Evolutionary conservation across 2,888 invertebrate species (phyloP), one percentile per base, ranked within the genome.

Genomic region (Eristalis arbustorum): DNA sequence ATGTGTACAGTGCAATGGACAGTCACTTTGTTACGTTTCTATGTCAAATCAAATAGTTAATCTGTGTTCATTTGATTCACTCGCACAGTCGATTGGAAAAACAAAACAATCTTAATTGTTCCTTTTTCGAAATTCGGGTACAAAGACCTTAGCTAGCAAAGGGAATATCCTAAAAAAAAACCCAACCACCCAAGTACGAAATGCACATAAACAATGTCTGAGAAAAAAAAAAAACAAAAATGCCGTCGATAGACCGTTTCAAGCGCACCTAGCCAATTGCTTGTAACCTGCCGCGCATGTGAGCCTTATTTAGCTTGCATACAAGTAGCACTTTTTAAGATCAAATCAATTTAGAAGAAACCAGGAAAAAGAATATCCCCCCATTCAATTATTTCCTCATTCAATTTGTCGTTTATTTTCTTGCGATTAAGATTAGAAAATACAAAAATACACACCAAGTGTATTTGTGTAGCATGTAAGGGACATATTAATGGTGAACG

Each of bases 271-370:
- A 82, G 87, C 87, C 87, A 83, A 82, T 79, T 76, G 83, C 87
- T 87, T 87, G 72, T 77, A 87, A 82, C 87, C 87, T 87, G 87
- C 87, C 78, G 83, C 82, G 87, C 87, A 78, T 78, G 78, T 67
- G 83, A 87, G 87, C 87, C 87, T 83, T 87, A 87, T 82, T 82
- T 83, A 87, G 72, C 61, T 75, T 59, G 49, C 71, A n/a, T 72
- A 74, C 77, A 68, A 81, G 81, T 85, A 73, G 81, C 81, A 81
- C 85, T 81, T 85, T 66, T 63, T 71, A 80, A 42, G 61, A 28
- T 57, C 56, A 34, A 66, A 61, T 76, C 63, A 68, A 76, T 13
- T 23, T 61, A 10, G 72, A 56, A 72, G 56, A 23, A 28, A 57
- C 22, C 22, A 18, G 34, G 64, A 66, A 40, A 31, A 64, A 28